Evolutionary conservation across 1,140 invertebrate genomes (phyloP), one percentile per base, ranked within the genome.

Genomic region (Hormaphis cornu): DNA sequence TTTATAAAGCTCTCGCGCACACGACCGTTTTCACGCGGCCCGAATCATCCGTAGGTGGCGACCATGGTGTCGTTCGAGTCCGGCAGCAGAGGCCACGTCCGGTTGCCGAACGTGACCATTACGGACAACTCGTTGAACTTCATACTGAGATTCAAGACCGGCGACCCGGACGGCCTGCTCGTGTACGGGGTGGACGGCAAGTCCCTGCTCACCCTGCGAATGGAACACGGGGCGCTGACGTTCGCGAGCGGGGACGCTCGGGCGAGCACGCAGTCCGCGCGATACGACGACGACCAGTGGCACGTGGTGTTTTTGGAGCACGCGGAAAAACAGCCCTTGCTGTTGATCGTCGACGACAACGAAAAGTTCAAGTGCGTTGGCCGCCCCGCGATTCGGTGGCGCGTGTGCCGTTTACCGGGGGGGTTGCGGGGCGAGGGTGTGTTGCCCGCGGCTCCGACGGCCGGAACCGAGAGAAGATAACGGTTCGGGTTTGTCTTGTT

Each of bases 231-330:
- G 20, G 79, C 82, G 28, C 76, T 95, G 1, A 81, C 85, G 0
- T 81, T 94, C 14, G 84, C 85, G 71, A 88, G 86, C 75, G 84
- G 87, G 70, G 82, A 83, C 10, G 82, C 83, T 22, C 70, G 82
- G 71, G 75, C 79, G 22, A 83, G 84, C 1, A 81, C 81, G 9
- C 78, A 83, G 2, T 81, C 80, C 24, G 84, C 80, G 1, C 80
- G 78, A 52, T 93, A 90, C 77, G 89, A 93, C 76, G 94, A 98
- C 78, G 89, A 87, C 35, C 83, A 89, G 69, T 97, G 95, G 92
- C 95, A 98, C 78, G 91, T 93, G 7, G 86, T 97, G 0, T 91
- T 89, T 0, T 87, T 93, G 1, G 89, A 85, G 1, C 89, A 90
- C 73, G 83, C 83, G 77, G 75, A 18, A n/a, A n/a, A 33, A 48